These are phyloP conservation scores for Austrofundulus limnaeus DNA, from an alignment of 2,113 vertebrate species.

Conservation along the genomic window DNA sequence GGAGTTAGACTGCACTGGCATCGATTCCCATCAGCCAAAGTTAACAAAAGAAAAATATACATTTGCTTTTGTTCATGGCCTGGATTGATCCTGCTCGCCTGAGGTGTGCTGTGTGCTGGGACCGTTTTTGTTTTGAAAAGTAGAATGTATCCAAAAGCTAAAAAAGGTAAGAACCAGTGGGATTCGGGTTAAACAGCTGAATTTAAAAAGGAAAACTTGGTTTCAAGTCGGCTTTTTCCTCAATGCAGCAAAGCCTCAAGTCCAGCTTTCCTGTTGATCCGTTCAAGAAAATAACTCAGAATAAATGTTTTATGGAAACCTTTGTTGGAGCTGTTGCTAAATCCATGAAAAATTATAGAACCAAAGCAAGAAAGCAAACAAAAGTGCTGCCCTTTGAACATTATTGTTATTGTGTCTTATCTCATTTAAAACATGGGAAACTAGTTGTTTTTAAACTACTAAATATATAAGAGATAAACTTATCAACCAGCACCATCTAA, in stretches of 20 bases:
- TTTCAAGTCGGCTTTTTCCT: slow-evolving; percentile 3
- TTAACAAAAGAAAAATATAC: slow-evolving; percentile 32
- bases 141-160: slow-evolving; percentile 11
- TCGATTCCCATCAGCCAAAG: slow-evolving; percentile 33
- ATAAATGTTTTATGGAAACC: too few species aligned
- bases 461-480: too few species aligned
- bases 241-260: slow-evolving; percentile 4
- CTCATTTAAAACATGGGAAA: slow-evolving; percentile 43
- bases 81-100: slow-evolving; percentile 32
- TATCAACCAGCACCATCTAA: slow-evolving; percentile 16
- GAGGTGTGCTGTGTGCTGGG: slow-evolving; percentile 23
- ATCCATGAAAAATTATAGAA: background rate
- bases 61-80: slow-evolving; percentile 35
- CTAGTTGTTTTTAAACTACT: slow-evolving; percentile 21
- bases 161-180: slow-evolving; percentile 36
- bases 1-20: slow-evolving; percentile 10
- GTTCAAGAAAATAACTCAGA: background rate
- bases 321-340: background rate
- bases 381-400: too few species aligned
- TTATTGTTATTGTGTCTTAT: slow-evolving; percentile 36
- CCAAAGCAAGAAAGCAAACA: background rate
- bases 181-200: slow-evolving; percentile 13
- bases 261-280: background rate
- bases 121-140: slow-evolving; percentile 26
- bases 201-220: slow-evolving; percentile 17